These are phyloP conservation scores for Lineus longissimus DNA, from an alignment of 1,140 invertebrate genomes.

Conservation along the genomic window DNA sequence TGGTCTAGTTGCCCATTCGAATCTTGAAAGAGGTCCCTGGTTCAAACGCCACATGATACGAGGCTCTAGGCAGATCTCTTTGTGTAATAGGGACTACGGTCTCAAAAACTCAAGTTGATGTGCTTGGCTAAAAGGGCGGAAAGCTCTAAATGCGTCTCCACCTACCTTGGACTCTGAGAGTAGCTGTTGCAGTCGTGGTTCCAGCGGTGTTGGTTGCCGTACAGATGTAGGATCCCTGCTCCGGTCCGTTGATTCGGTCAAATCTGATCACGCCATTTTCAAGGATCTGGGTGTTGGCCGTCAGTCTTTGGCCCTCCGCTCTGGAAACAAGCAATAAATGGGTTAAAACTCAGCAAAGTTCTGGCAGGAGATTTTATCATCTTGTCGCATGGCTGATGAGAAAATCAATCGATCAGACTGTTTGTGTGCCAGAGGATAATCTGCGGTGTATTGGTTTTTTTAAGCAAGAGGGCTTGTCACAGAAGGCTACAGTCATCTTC, in stretches of 20 bases:
- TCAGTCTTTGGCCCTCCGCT: slow-evolving; percentile 65
- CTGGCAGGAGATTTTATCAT: not conserved
- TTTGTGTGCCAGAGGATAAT: too few species aligned
- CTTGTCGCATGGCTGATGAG: too few species aligned
- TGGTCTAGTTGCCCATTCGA: too few species aligned
- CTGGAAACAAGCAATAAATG: slow-evolving; percentile 43
- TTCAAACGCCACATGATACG: too few species aligned
- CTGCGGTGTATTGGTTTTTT: too few species aligned
- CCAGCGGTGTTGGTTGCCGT: slow-evolving; percentile 76
- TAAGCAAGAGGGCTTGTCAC: not conserved
- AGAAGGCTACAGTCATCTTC: not conserved
- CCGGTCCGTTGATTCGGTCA: slow-evolving; percentile 59
- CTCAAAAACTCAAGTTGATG: too few species aligned
- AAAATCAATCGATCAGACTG: too few species aligned
- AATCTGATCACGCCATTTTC: slow-evolving; percentile 68
- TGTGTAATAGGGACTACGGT: too few species aligned
- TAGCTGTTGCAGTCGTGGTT: slow-evolving; percentile 61
- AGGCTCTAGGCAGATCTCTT: too few species aligned
- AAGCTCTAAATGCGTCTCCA: too few species aligned
- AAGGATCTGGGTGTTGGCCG: slow-evolving; percentile 63
- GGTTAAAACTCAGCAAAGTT: not conserved
- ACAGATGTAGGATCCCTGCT: slow-evolving; percentile 79
- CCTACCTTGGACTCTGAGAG: slow-evolving; percentile 62
- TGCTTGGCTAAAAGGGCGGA: too few species aligned
- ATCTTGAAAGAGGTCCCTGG: too few species aligned